Base-by-base conservation (phyloP, 2,888 invertebrate species). In the Ctena decussata region DNA sequence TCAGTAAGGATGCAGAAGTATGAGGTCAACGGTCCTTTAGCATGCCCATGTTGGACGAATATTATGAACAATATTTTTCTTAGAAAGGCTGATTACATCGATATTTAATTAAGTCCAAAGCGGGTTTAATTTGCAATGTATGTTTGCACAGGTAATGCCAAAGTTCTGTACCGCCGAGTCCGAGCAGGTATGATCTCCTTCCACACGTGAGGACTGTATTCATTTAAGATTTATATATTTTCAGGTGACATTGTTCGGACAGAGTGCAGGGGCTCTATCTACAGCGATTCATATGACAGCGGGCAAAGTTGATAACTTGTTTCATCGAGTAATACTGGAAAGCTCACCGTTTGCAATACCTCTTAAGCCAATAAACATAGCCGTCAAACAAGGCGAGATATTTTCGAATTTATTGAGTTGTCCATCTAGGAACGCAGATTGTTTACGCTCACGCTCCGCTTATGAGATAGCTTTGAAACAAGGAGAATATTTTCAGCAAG, bases 191-290 rank as follows among this genome's bases (percentile, higher is more conserved):
- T n/a, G n/a, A n/a, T n/a, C n/a, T n/a, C n/a, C n/a, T n/a, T n/a
- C n/a, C n/a, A n/a, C n/a, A n/a, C n/a, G n/a, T n/a, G n/a, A n/a
- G n/a, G n/a, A n/a, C n/a, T n/a, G n/a, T n/a, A n/a, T n/a, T n/a
- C n/a, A n/a, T n/a, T n/a, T n/a, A n/a, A n/a, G n/a, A n/a, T n/a
- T n/a, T n/a, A n/a, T n/a, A n/a, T 46, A 3, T 46, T 46, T 78
- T 8, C 73, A 91, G 92, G 87, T 91, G 30, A 91, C 91, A 2
- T 32, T 91, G 37, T 85, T 91, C 65, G 92, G 92, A 24, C 91
- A 88, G 49, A 91, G 91, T 69, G 87, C 92, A 0, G 92, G 92
- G 12, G 91, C 90, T 15, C 77, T 87, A 60, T 91, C 91, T 6
- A 81, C 83, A 11, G 87, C 81, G 11, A 82, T 89, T 53, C 91